Base-by-base conservation (phyloP, 1,140 invertebrate species). In the Lerema accius region DNA sequence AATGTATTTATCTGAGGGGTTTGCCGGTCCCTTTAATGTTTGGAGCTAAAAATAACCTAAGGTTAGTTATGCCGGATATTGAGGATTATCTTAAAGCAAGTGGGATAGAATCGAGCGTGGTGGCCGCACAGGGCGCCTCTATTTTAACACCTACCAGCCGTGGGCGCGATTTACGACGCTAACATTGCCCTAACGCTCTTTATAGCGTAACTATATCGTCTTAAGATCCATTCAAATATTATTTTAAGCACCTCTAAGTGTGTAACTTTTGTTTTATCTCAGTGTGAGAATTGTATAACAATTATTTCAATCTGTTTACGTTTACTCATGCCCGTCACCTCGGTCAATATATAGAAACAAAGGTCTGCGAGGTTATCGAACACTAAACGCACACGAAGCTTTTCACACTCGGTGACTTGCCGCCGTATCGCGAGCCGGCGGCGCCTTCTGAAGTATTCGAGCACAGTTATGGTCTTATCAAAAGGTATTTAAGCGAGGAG, bases 61-160 rank as follows among this genome's bases (percentile, higher is more conserved):
- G n/a, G 65, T 51, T 63, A 64, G 69, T 69, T 64, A 71, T 70
- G 75, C 81, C 82, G 82, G 84, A 89, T 86, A 89, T 86, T 83
- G 73, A 74, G 84, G 82, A 86, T 89, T 86, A 86, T 84, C 81
- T 86, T 85, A 84, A 85, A 85, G 71, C 78, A 80, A 78, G 80
- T 83, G 77, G 81, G 84, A 74, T 78, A 73, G 76, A 73, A 84
- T 80, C 76, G 84, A 76, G 69, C 77, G 66, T 69, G 70, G 63
- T 69, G 77, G 74, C 81, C 86, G 81, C 84, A 86, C 86, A 84
- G 69, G 76, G 81, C 81, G 86, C 69, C 78, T 81, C 82, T 86
- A 86, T 84, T 86, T 89, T 86, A 89, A 89, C 84, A 86, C 82
- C 79, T 83, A 82, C 78, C 67, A 66, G 67, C 50, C 80, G 84